phyloP scores from a whole-genome alignment of 2,888 invertebrate genomes.

The Galerucella calmariensis region DNA sequence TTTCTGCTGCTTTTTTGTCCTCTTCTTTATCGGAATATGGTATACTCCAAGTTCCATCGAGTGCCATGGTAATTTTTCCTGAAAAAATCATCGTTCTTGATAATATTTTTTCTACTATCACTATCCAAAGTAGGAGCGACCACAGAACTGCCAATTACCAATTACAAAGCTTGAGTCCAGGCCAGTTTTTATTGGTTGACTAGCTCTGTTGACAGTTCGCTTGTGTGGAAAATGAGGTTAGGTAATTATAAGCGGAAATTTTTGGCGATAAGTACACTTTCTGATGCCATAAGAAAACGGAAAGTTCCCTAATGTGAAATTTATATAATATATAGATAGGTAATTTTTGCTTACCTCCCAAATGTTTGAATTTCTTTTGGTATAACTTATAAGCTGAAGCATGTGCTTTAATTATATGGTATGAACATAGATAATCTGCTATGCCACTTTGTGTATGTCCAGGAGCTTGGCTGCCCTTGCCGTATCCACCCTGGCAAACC shows the following conservation, averaged over 20 bases:
- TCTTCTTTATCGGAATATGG: slow-evolving; percentile 62
- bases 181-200: too few relatives aligned
- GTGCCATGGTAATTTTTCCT: slow-evolving; percentile 38
- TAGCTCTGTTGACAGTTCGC: too few relatives aligned
- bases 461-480: slow-evolving; percentile 63
- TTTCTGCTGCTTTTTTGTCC: slow-evolving; percentile 72
- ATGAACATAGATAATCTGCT: slow-evolving; percentile 72
- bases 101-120: too few relatives aligned
- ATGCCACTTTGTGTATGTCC: slow-evolving; percentile 66
- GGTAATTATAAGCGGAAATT: too few relatives aligned
- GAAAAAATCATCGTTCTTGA: not conserved
- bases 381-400: slow-evolving; percentile 68
- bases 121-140: too few relatives aligned
- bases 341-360: slow-evolving; percentile 18
- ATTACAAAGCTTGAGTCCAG: too few relatives aligned
- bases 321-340: too few relatives aligned
- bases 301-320: too few relatives aligned
- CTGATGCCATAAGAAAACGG: too few relatives aligned
- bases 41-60: slow-evolving; percentile 39
- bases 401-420: slow-evolving; percentile 73
- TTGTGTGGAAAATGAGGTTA: too few relatives aligned
- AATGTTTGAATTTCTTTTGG: slow-evolving; percentile 11
- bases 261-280: too few relatives aligned
- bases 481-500: slow-evolving; percentile 53
- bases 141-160: too few relatives aligned